A percentile compares a stretch with the other conserved stretches of the same genome.
Evolutionary conservation across 1,140 invertebrate species (phyloP).

Genomic region (Drosophila sp.): DNA sequence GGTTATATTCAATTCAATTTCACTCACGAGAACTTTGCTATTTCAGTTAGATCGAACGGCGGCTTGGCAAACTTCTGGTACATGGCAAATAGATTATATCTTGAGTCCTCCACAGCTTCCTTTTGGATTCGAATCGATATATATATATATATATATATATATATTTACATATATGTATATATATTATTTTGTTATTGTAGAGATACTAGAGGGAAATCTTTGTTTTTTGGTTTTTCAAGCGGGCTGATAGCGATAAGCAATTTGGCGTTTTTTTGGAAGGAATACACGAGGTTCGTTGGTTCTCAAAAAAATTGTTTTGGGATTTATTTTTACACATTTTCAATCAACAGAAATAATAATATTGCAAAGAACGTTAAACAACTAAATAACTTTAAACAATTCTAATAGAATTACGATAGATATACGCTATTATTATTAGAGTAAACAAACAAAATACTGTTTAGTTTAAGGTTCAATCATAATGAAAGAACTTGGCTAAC

Average conservation of each 20-base stretch:
- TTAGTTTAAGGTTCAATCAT: not conserved
- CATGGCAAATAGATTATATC: constrained; percentile 82
- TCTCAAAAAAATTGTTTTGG: constrained; percentile 15
- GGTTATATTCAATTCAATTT: not conserved
- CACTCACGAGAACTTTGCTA: constrained; percentile 81
- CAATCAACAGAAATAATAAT: constrained; percentile 44
- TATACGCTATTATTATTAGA: not conserved
- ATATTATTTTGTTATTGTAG: too few relatives aligned
- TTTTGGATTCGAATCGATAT: constrained; percentile 33
- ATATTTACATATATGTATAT: not conserved
- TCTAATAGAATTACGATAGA: not conserved
- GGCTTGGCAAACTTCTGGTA: constrained; percentile 82
- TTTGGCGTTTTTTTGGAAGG: not conserved
- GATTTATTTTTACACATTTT: constrained; percentile 21
- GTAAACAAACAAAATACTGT: constrained; percentile 18
- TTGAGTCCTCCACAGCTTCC: constrained; percentile 78
- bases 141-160: not conserved
- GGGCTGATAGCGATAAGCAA: too few relatives aligned
- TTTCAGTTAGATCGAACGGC: constrained; percentile 81
- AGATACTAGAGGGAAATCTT: too few relatives aligned
- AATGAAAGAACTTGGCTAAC: too few relatives aligned
- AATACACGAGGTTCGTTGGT: constrained; percentile 8
- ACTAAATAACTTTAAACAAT: constrained; percentile 46
- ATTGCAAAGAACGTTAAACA: constrained; percentile 45
- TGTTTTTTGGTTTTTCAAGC: too few relatives aligned